Evolutionary conservation across 2,797 vertebrate genomes (phyloP), one percentile per base, ranked within the genome.

Genomic region (Australoheros facetus): DNA sequence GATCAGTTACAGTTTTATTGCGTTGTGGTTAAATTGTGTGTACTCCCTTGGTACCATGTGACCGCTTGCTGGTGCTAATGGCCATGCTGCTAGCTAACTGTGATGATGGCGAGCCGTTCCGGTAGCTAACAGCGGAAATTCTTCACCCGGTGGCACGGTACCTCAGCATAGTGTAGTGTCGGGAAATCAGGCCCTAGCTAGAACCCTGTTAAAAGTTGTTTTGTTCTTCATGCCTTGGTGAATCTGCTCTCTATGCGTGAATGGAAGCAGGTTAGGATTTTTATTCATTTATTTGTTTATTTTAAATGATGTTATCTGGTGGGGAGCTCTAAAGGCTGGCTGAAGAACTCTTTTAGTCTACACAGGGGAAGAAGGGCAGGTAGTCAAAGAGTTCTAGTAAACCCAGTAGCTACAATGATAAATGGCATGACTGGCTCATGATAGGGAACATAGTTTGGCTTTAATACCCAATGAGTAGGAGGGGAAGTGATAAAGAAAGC

Each of bases 401-500:
- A 72, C 77, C 57, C 58, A 74, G 21, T 57, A 74, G 74, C 72
- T 37, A 53, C 57, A 59, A 37, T 86, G 84, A 89, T 89, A 87
- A 88, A 88, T 57, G 60, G 45, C 80, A 80, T 81, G 82, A 90
- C 87, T 85, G 76, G 62, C 42, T 80, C 42, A 66, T 78, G 85
- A 77, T 56, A 66, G 91, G 92, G 94, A 96, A 97, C 96, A 96
- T 97, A 97, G 96, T 90, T 91, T 91, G 87, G 93, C 96, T 96
- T 91, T 96, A 95, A 96, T 94, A 91, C 91, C 95, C 75, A 77
- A 92, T 85, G 91, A 95, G 92, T 89, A 89, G 95, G 95, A 96
- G 95, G 90, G 97, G 97, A 98, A 98, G 96, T 96, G 97, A 98
- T 98, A 97, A 97, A 97, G 93, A 95, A 95, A 95, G 95, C 93